phyloP scores from a whole-genome alignment of 1,140 invertebrate genomes.

The Eriosoma lanigerum region DNA sequence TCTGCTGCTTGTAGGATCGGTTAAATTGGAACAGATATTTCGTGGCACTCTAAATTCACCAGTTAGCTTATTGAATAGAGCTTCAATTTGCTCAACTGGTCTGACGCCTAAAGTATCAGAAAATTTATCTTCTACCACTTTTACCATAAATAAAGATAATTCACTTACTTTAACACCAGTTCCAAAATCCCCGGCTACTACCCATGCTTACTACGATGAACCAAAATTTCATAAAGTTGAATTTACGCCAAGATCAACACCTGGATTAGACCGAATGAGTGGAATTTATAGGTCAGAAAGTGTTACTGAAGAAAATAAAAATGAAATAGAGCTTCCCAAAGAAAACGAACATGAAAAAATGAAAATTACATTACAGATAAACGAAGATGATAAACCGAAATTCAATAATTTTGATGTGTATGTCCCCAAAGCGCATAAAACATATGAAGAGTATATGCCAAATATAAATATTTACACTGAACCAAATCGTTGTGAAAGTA shows the following conservation, averaged over 20 bases:
- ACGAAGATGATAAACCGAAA: not conserved
- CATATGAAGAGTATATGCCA: conserved; percentile 24
- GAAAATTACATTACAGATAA: not conserved
- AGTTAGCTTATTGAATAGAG: conserved; percentile 53
- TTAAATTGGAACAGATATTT: conserved; percentile 56
- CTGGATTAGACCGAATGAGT: conserved; percentile 28
- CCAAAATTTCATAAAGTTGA: conserved; percentile 46
- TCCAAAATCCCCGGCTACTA: not conserved
- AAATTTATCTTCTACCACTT: conserved; percentile 29
- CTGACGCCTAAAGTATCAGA: conserved; percentile 8
- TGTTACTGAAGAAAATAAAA: not conserved
- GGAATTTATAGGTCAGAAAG: not conserved
- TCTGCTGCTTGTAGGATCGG: conserved; percentile 53
- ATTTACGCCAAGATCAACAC: conserved; percentile 52
- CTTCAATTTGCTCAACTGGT: conserved; percentile 25
- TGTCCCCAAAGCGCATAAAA: conserved; percentile 20
- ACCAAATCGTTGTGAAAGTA: not conserved
- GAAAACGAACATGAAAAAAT: not conserved
- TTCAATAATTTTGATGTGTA: not conserved
- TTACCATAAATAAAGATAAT: conserved; percentile 36
- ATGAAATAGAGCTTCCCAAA: not conserved
- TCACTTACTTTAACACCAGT: conserved; percentile 15
- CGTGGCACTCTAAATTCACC: conserved; percentile 55
- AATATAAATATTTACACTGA: conserved; percentile 12
- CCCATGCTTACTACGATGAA: conserved; percentile 34